Percentiles rank a stretch among this genome's conserved stretches.
phyloP scores from a whole-genome alignment of 1,140 invertebrate genomes.

The Drosophila repleta region DNA sequence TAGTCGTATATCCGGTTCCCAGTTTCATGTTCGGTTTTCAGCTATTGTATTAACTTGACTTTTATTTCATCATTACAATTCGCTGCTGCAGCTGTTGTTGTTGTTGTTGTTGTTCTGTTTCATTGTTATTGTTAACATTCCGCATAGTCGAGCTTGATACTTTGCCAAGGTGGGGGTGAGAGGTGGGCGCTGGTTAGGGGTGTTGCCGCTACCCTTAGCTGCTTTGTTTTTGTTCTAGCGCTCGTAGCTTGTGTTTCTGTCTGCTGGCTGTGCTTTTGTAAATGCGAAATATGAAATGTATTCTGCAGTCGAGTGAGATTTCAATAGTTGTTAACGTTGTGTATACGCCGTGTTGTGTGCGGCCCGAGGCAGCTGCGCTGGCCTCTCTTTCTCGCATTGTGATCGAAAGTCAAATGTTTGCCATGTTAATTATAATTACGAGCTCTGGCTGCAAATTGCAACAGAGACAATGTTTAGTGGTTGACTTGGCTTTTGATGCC shows the following conservation, averaged over 20 bases:
- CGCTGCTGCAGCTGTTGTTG: slow-evolving; percentile 33
- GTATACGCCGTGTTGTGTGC: slow-evolving; percentile 30
- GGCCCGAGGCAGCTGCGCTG: slow-evolving; percentile 11
- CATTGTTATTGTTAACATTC: slow-evolving; percentile 76
- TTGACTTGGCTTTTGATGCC: not conserved
- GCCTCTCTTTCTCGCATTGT: slow-evolving; percentile 28
- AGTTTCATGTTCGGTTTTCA: slow-evolving; percentile 60
- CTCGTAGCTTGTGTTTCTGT: slow-evolving; percentile 18
- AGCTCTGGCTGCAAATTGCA: slow-evolving; percentile 17
- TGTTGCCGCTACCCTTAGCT: not conserved
- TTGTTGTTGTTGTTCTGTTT: slow-evolving; percentile 37
- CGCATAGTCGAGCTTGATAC: slow-evolving; percentile 44
- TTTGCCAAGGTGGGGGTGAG: too few species aligned
- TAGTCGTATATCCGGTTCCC: slow-evolving; percentile 69
- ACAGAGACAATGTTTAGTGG: slow-evolving; percentile 16
- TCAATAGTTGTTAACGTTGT: slow-evolving; percentile 42
- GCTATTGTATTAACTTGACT: slow-evolving; percentile 75
- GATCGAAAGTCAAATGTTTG: slow-evolving; percentile 48
- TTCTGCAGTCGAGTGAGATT: slow-evolving; percentile 36
- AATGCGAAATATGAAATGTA: slow-evolving; percentile 38
- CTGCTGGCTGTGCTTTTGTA: slow-evolving; percentile 13
- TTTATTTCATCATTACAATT: slow-evolving; percentile 76
- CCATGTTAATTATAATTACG: slow-evolving; percentile 68
- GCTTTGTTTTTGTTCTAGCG: slow-evolving; percentile 49
- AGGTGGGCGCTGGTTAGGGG: not conserved